Evolutionary conservation across 2,113 vertebrate genomes (phyloP).

Genomic region (Oenanthe melanoleuca): DNA sequence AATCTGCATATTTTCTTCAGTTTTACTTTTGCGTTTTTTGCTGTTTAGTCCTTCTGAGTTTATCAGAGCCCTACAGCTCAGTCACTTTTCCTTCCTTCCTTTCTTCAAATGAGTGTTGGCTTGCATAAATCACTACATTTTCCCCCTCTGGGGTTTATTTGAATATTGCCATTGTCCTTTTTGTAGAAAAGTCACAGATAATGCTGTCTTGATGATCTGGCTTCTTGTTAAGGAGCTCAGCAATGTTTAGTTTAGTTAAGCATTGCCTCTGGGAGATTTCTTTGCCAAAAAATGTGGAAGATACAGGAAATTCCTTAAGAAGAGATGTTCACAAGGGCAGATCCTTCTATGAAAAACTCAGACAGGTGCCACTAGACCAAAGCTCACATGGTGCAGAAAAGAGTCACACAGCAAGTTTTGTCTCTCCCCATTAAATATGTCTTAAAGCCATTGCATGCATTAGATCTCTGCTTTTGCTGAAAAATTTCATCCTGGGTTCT

Average conservation of each 20-base stretch:
- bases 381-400: neutral
- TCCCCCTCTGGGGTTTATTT: neutral
- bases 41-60: neutral
- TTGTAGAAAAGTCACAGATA: neutral
- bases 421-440: neutral
- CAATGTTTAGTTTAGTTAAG: neutral
- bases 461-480: neutral
- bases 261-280: neutral
- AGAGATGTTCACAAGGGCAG: neutral
- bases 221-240: neutral
- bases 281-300: neutral
- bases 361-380: neutral
- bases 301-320: neutral
- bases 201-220: neutral
- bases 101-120: neutral
- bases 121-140: neutral
- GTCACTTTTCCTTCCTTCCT: neutral
- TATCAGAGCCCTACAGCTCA: neutral
- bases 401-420: neutral
- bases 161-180: neutral
- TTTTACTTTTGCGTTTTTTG: neutral
- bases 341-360: neutral
- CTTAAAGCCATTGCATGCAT: neutral
- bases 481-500: neutral
- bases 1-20: neutral